Evolutionary conservation across 2,888 invertebrate species (phyloP), one percentile per base, ranked within the genome.

Genomic region (Apotomis turbidana): DNA sequence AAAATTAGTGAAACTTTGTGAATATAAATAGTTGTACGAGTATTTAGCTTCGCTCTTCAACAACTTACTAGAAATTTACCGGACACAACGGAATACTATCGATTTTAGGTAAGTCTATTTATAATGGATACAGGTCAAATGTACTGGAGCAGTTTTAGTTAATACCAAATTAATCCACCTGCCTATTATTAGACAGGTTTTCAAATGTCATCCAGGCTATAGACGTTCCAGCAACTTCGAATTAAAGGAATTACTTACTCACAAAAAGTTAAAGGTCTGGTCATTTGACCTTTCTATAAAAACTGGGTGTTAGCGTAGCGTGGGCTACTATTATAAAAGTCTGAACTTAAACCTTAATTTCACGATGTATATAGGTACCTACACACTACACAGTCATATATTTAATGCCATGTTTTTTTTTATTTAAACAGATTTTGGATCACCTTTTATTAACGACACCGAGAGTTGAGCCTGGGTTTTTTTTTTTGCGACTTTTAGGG

Each of bases 101-200:
- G 85, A 85, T 85, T 86, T 80, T 78, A 86, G 88, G 88, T 88
- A 83, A 88, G 88, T 67, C 72, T 68, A 68, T 68, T 68, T 63
- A 68, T 72, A 68, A 44, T 60, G 41, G 6, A 67, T 38, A 62
- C 36, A 51, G 60, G 55, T 66, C 52, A 66, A 54, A 44, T 64
- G 64, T 64, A 54, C 6, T 27, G 49, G 49, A 36, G 5, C 36
- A 13, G 36, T 55, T 55, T 9, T 4, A 36, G 46, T 66, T 27
- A n/a, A 57, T 3, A 44, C 27, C 15, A 64, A 44, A 57, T 46
- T 66, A 44, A n/a, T 66, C 57, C 27, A 57, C 41, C 44, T 44
- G 55, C 15, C 27, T 27, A 41, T 41, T 3, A 41, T 6, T 6
- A 6, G 41, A 41, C 1, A 41, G 2, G 6, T 41, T 41, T 41